Base-by-base conservation (phyloP, 2,888 invertebrate species). In the Notodonta dromedarius region DNA sequence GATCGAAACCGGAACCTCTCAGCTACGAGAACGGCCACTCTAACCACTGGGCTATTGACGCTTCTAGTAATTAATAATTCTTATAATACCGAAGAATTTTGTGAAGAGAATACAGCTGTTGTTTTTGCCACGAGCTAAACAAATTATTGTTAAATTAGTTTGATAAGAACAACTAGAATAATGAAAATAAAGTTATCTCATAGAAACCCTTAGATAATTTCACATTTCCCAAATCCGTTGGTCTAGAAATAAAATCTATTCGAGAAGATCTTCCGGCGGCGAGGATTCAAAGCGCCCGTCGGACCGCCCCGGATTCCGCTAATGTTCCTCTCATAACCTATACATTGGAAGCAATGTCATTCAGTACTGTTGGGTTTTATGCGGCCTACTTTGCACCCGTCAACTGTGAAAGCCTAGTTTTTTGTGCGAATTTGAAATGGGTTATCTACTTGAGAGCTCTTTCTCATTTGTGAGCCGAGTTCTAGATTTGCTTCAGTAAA, bases 241-340 rank as follows among this genome's bases (percentile, higher is more conserved):
- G 13, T 54, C 54, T 9, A 12, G 4, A 39, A 54, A 11, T 39
- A 54, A 54, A 54, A 39, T 54, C 39, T 39, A 39, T 39, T 7
- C 24, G n/a, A 54, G 39, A 14, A 54, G n/a, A 39, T 54, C 39
- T 54, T 39, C 8, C n/a, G 4, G 32, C 32, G n/a, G 53, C 39
- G 11, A 39, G 54, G 54, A 54, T 54, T 54, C 54, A 39, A 54
- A 54, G 54, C 14, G n/a, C 54, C 54, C 3, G 4, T 54, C 54
- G 39, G 39, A 39, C 0, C 8, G n/a, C 0, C 2, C 35, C 32
- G 54, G 39, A 39, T 54, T 54, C 39, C 54, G 14, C 54, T n/a
- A 54, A 54, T 54, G 54, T 54, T 54, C n/a, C 54, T 39, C n/a
- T 39, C 39, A 32, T 13, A 54, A 39, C 32, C 7, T 53, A 53